These are phyloP conservation scores for Cyprinella venusta DNA, from an alignment of 2,797 vertebrate species.

Conservation along the genomic window DNA sequence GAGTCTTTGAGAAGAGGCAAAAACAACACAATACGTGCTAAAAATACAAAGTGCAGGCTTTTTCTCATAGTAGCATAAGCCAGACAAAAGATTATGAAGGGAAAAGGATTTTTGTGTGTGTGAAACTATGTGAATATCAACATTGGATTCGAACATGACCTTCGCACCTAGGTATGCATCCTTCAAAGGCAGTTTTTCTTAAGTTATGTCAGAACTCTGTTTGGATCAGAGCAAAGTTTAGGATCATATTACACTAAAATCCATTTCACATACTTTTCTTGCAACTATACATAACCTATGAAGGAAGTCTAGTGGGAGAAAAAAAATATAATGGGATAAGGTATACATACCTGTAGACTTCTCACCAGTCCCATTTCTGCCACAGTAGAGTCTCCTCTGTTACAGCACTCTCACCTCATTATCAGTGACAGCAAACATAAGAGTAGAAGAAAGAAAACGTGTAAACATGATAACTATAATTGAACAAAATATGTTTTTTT, in stretches of 20 bases:
- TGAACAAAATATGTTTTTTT: not conserved
- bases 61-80: too few species aligned
- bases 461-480: not conserved
- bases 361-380: not conserved
- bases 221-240: not conserved
- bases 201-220: too few species aligned
- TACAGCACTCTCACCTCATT: not conserved
- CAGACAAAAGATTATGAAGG: too few species aligned
- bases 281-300: not conserved
- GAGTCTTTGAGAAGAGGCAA: too few species aligned
- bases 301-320: too few species aligned
- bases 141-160: not conserved
- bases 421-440: slow-evolving; percentile 29
- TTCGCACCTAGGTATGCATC: not conserved
- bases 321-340: not conserved
- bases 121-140: too few species aligned
- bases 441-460: not conserved
- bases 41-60: too few species aligned
- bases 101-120: too few species aligned
- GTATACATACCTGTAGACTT: not conserved
- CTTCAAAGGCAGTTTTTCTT: not conserved
- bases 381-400: not conserved
- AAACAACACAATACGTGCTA: too few species aligned
- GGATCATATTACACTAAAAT: not conserved
- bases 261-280: not conserved